Base-by-base conservation (phyloP, 64 coral and sea anemone species). In the Cladopsammia gracilis region DNA sequence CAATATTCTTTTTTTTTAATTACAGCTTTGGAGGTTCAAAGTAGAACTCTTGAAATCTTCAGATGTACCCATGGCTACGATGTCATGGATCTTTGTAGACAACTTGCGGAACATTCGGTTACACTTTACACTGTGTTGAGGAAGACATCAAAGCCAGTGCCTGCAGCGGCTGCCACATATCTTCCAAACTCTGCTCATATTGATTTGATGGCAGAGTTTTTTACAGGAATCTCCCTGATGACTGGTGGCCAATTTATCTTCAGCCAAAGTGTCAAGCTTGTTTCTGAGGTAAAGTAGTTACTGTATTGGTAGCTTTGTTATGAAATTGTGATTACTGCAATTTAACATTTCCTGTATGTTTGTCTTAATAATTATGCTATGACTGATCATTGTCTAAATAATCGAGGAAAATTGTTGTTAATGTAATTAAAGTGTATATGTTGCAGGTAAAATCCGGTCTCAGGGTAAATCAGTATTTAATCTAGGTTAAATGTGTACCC, bases 171-270 rank as follows among this genome's bases (percentile, higher is more conserved):
- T n/a, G n/a, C 46, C 10, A 15, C 6, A 0, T 56, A 56, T n/a
- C 14, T 61, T 62, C 19, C 62, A 23, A 25, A 18, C 64, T 62
- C 47, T 67, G 26, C 67, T 12, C 2, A 61, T 46, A 16, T 46
- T 89, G 18, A 46, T 6, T 6, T 84, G 4, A 49, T 84, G 80
- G 19, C 44, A 84, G 80, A 48, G 42, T 84, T 84, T 50, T 84
- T 67, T 50, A 68, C 61, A 15, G 80, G 80, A 67, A 84, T 84
- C n/a, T 84, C 80, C 18, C 62, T 51, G 15, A 67, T 1, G 45
- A 84, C 80, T 23, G 80, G 80, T 25, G 80, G 80, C 19, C 44
- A 67, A 15, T 84, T 67, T 18, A 67, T 84, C 16, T 64, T 46
- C 16, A 84, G 18, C 14, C 61, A 48, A 24, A 67, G 45, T 84